phyloP scores from a whole-genome alignment of 2,888 invertebrate species.

The Pteria penguin region DNA sequence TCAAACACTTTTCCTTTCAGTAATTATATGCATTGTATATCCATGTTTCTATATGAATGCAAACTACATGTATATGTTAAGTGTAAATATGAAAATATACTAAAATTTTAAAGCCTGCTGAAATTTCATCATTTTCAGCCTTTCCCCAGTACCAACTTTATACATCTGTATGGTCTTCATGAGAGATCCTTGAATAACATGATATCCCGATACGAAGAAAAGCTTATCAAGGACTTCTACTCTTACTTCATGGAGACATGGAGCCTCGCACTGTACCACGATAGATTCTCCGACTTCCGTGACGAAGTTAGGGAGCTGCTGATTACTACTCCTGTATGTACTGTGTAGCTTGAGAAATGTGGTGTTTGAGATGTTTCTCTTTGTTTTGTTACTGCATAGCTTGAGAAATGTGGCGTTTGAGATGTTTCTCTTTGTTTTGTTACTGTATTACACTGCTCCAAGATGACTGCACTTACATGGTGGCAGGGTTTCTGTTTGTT shows the following conservation, averaged over 20 bases:
- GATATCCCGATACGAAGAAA: conserved; percentile 83
- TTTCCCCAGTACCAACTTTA: conserved; percentile 83
- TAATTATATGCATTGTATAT: too few relatives aligned
- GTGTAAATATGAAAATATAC: too few relatives aligned
- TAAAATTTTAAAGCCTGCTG: not conserved
- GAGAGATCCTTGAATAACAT: conserved; percentile 87
- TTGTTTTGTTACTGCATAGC: too few relatives aligned
- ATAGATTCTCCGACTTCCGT: conserved; percentile 79
- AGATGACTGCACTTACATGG: too few relatives aligned
- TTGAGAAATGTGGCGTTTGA: not conserved
- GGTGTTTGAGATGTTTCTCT: not conserved
- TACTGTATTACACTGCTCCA: too few relatives aligned
- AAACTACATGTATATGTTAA: too few relatives aligned
- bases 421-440: too few relatives aligned
- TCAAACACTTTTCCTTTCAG: too few relatives aligned
- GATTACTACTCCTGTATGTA: conserved; percentile 74
- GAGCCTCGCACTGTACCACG: conserved; percentile 79
- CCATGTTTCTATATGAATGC: too few relatives aligned
- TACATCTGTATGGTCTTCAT: conserved; percentile 87
- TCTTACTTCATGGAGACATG: conserved; percentile 79
- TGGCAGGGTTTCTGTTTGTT: too few relatives aligned
- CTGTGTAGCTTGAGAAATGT: not conserved
- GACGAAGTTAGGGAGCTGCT: conserved; percentile 79
- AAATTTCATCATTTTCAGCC: conserved; percentile 75
- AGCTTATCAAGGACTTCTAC: conserved; percentile 84